Evolutionary conservation across 2,888 invertebrate species (phyloP).

Genomic region (Yponomeuta evonymella): DNA sequence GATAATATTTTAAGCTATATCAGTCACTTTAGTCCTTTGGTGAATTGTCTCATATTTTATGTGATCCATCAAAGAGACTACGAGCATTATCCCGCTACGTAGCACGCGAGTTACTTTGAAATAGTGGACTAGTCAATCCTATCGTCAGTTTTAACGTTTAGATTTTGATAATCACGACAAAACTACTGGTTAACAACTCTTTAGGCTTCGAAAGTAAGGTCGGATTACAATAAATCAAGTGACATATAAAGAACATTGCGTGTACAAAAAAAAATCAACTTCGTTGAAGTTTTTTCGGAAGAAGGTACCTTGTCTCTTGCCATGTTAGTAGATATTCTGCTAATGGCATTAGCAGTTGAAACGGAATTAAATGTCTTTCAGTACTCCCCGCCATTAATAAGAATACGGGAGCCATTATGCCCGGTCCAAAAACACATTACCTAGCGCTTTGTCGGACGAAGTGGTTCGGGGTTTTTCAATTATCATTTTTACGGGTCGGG

Average conservation of each 20-base stretch:
- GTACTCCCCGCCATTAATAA: conserved; percentile 14
- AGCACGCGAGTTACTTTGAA: no score
- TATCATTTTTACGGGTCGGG: conserved; percentile 7
- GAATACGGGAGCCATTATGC: conserved; percentile 13
- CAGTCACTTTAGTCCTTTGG: no score
- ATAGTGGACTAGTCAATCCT: no score
- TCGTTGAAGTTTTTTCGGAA: background rate
- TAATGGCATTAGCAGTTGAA: conserved; percentile 12
- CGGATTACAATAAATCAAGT: no score
- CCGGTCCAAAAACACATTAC: conserved; percentile 11
- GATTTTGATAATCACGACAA: no score
- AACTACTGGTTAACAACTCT: no score
- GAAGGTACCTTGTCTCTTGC: background rate
- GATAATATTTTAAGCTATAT: no score
- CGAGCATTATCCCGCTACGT: no score
- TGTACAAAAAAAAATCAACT: background rate
- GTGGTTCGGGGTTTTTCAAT: conserved; percentile 9
- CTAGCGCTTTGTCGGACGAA: background rate
- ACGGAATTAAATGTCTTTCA: conserved; percentile 14
- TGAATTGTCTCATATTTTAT: no score
- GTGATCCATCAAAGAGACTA: no score
- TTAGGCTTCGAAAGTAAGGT: no score
- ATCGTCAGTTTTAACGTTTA: no score
- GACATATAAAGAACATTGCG: background rate
- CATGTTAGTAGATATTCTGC: background rate